Conservation (phyloP, 1,140 invertebrate species). For the Drosophila novamexicana region DNA sequence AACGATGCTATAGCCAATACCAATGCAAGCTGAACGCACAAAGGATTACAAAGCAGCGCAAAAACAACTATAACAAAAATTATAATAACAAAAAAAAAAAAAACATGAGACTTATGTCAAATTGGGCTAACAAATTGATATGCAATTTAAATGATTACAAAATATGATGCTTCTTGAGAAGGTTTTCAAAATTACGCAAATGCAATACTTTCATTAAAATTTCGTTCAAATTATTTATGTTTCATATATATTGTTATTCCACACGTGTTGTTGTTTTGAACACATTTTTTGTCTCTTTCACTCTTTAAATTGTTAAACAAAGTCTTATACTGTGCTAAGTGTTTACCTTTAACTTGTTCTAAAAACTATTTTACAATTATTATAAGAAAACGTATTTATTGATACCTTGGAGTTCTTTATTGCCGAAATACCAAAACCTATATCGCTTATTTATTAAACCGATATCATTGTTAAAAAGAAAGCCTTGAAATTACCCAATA, state of each 20-base stretch:
- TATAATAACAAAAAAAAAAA: neutral
- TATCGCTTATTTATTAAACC: conserved; percentile 1
- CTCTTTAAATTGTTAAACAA: conserved; percentile 24
- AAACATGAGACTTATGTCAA: conserved; percentile 1
- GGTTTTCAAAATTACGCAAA: conserved; percentile 34
- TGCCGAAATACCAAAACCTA: conserved; percentile 14
- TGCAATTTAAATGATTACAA: neutral
- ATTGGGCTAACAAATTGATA: conserved; percentile 14
- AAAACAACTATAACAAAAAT: conserved; percentile 9
- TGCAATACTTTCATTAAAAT: conserved; percentile 36
- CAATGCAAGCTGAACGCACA: conserved; percentile 41
- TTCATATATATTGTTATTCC: conserved; percentile 30
- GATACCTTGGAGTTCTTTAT: conserved; percentile 13
- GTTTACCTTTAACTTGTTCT: conserved; percentile 42
- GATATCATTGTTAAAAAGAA: conserved; percentile 6
- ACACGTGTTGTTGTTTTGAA: conserved; percentile 10
- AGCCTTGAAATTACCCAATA: conserved; percentile 41
- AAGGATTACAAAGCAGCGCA: conserved; percentile 15
- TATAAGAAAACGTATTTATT: conserved; percentile 22
- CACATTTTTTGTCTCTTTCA: neutral
- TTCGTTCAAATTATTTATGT: conserved; percentile 21
- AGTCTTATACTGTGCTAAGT: conserved; percentile 43
- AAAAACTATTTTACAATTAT: conserved; percentile 11
- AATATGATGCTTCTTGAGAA: neutral
- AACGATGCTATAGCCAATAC: conserved; percentile 32